Conservation (phyloP, 1,140 invertebrate species). For the Phortica variegata region DNA sequence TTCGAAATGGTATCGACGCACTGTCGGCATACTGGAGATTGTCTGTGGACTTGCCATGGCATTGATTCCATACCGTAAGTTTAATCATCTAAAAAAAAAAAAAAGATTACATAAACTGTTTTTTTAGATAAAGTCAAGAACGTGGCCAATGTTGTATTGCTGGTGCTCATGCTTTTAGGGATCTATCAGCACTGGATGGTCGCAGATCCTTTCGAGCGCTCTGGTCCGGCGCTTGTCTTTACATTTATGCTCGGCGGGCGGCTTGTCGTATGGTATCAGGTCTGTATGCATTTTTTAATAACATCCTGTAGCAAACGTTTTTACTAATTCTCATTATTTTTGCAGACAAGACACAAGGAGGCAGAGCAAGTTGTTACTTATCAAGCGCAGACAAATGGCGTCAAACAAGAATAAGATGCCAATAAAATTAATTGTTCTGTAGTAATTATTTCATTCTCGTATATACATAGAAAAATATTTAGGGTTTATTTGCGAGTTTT, state of each 20-base stretch:
- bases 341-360: conserved; percentile 63
- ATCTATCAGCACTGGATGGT: conserved; percentile 92
- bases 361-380: conserved; percentile 56
- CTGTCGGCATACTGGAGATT: conserved; percentile 85
- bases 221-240: conserved; percentile 90
- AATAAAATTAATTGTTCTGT: no score
- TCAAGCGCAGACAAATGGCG: conserved; percentile 63
- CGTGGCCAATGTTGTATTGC: conserved; percentile 77
- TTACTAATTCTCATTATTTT: conserved; percentile 50
- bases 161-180: conserved; percentile 82
- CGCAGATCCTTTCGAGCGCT: conserved; percentile 89
- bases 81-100: neutral
- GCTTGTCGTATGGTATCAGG: conserved; percentile 73
- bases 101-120: neutral
- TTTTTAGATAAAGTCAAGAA: conserved; percentile 85
- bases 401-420: conserved; percentile 65
- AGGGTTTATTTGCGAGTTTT: no score
- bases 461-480: no score
- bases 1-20: conserved; percentile 89
- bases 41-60: conserved; percentile 86
- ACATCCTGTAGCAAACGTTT: neutral
- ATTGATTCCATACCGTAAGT: conserved; percentile 84
- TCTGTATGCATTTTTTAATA: conserved; percentile 8
- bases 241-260: conserved; percentile 93
- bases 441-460: no score